A percentile compares a stretch with the other conserved stretches of the same genome.
Conservation (phyloP, 2,797 vertebrate genomes). For the Anguilla anguilla region DNA sequence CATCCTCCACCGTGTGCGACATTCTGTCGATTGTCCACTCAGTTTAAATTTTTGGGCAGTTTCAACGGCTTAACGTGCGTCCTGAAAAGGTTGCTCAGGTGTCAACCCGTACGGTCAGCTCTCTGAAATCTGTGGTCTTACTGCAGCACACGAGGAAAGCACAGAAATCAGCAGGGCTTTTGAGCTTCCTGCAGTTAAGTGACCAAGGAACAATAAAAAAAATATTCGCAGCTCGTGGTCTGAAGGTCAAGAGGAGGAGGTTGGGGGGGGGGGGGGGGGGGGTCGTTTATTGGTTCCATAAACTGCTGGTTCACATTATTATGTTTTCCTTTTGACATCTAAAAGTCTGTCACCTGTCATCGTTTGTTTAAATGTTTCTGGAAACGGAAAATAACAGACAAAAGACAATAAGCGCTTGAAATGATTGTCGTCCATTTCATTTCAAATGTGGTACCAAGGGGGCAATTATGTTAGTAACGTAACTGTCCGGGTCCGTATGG, state of each 20-base stretch:
- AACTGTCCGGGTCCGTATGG: background rate
- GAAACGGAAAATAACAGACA: background rate
- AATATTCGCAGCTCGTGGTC: conserved; percentile 7
- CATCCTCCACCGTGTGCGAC: background rate
- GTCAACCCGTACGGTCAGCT: background rate
- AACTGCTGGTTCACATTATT: background rate
- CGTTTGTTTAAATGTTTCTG: background rate
- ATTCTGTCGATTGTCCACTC: background rate
- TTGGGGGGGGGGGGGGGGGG: too few species aligned
- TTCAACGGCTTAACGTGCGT: conserved; percentile 56
- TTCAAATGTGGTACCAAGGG: background rate
- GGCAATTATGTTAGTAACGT: background rate
- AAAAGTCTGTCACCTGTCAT: background rate
- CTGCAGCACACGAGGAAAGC: background rate
- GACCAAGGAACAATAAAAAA: background rate
- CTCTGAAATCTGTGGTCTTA: background rate
- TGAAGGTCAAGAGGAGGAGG: background rate
- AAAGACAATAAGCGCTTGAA: background rate
- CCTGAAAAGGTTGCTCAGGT: conserved; percentile 45
- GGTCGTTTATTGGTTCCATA: background rate
- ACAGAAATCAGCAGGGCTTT: conserved; percentile 1
- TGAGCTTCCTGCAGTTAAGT: background rate
- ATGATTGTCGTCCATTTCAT: background rate
- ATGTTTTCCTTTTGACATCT: background rate
- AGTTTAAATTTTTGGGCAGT: conserved; percentile 41